Evolutionary conservation across 1,140 invertebrate genomes (phyloP), one percentile per base, ranked within the genome.

Genomic region (Scaptodrosophila lebanonensis): DNA sequence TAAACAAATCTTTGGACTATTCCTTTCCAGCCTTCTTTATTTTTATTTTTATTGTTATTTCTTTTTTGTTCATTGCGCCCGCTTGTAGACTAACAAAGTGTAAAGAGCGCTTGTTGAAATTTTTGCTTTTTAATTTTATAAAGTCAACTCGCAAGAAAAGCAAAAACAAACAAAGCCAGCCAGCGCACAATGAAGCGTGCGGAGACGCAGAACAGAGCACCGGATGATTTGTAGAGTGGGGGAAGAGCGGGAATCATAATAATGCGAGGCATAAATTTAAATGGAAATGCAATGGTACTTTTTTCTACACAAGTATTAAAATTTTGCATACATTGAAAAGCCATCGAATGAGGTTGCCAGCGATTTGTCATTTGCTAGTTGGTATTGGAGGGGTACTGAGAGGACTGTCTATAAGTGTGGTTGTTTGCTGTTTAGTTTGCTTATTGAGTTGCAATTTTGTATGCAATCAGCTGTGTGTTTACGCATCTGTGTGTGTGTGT

Each of bases 381-480:
- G n/a, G n/a, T n/a, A n/a, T n/a, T n/a, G n/a, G n/a, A n/a, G n/a
- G n/a, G n/a, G n/a, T n/a, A n/a, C n/a, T n/a, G n/a, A n/a, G n/a
- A n/a, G 25, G 29, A 43, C 38, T 27, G 11, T 25, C 30, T 9
- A 50, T 15, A 17, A 5, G 38, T 11, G 48, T 18, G 65, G 30
- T 44, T 75, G 69, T 69, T 75, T 75, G 70, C 66, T 73, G 66
- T 76, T 75, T 66, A 70, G 71, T 62, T 76, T 76, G 66, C 58
- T 70, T 76, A 76, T 76, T 76, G 71, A 76, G 72, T 76, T 76
- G 71, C 72, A 76, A 70, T 70, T 76, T 71, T 76, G 72, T 76
- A 66, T 76, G 66, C 72, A 70, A 76, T 76, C 71, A 77, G 71
- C 66, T n/a, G n/a, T n/a, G n/a, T n/a, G n/a, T n/a, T n/a, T n/a